Base-by-base conservation (phyloP, 2,797 vertebrate species). In the Synanceia verrucosa region DNA sequence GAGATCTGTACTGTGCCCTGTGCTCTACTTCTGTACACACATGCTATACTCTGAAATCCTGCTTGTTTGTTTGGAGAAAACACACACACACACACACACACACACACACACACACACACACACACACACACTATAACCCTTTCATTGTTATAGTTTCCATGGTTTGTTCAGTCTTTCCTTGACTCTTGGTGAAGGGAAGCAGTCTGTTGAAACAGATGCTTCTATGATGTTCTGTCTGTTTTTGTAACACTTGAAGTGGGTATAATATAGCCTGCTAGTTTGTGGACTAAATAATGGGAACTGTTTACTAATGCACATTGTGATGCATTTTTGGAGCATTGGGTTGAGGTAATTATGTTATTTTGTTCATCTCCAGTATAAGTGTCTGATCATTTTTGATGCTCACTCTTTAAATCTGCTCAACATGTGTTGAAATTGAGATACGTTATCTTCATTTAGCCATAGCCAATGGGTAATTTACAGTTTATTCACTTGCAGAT, bases 61-160 rank as follows among this genome's bases (percentile, higher is more conserved):
- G 50, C 57, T 64, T 87, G 74, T 83, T 89, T 90, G 78, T 88
- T 86, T 85, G 50, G 56, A 81, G 70, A 82, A 29, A 74, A 68
- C 37, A 52, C 4, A 16, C 56, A 31, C 61, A 43, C 14, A 53
- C 55, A 41, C 39, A n/a, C 19, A 31, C 34, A 56, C 19, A 36
- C 50, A 37, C 33, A 55, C 46, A 70, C 65, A 66, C 37, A 41
- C 19, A 13, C 36, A 58, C 24, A 34, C 48, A 36, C 31, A 55
- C 43, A 70, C 66, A 67, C 36, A 28, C 33, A 56, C 24, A 34
- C 37, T 21, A 60, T 56, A 11, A 19, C 66, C 62, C 26, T 29
- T 46, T 85, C 64, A 78, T 88, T 85, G 84, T 87, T 88, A 63
- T 61, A 62, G 85, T 88, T 84, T 81, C 51, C 84, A 90, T 75